Percentiles rank a stretch among this genome's conserved stretches.
Conservation (phyloP, 2,888 invertebrate species). For the Scaptomyza cyrtandrae region DNA sequence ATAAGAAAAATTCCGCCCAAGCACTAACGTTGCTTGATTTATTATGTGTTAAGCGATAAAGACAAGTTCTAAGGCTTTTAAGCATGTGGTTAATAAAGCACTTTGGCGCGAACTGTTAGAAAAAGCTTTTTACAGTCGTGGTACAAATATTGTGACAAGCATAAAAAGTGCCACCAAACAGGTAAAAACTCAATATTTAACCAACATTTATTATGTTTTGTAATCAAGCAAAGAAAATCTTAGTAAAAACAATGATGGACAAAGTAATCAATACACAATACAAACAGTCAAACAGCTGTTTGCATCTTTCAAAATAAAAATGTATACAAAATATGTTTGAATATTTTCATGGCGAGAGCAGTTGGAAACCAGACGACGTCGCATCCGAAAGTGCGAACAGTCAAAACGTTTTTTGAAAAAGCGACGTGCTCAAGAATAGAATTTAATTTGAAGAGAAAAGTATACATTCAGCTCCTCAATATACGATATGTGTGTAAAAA, state of each 20-base stretch:
- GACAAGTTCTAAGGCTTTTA: not conserved
- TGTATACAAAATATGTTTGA: slow-evolving; percentile 55
- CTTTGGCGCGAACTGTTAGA: slow-evolving; percentile 5
- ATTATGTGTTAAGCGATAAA: not conserved
- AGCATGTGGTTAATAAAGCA: not conserved
- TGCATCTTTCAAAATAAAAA: slow-evolving; percentile 29
- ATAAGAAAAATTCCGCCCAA: not conserved
- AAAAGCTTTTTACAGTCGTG: slow-evolving; percentile 43
- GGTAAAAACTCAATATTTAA: not conserved
- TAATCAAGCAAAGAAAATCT: not conserved
- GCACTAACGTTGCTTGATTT: not conserved
- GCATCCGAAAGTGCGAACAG: slow-evolving; percentile 47
- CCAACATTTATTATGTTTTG: not conserved
- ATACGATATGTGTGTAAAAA: not conserved
- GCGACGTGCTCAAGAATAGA: slow-evolving; percentile 36
- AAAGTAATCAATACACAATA: not conserved
- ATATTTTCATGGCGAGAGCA: slow-evolving; percentile 50
- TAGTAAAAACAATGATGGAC: slow-evolving; percentile 13
- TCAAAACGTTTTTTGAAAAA: slow-evolving; percentile 5
- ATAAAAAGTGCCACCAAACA: not conserved
- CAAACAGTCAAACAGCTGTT: slow-evolving; percentile 56
- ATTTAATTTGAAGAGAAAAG: slow-evolving; percentile 22
- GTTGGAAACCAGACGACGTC: slow-evolving; percentile 58
- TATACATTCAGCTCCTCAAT: not conserved
- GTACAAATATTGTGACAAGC: slow-evolving; percentile 7